Percentiles rank a stretch among this genome's conserved stretches.
Evolutionary conservation across 2,888 invertebrate genomes (phyloP).

Genomic region (Spisula solida): DNA sequence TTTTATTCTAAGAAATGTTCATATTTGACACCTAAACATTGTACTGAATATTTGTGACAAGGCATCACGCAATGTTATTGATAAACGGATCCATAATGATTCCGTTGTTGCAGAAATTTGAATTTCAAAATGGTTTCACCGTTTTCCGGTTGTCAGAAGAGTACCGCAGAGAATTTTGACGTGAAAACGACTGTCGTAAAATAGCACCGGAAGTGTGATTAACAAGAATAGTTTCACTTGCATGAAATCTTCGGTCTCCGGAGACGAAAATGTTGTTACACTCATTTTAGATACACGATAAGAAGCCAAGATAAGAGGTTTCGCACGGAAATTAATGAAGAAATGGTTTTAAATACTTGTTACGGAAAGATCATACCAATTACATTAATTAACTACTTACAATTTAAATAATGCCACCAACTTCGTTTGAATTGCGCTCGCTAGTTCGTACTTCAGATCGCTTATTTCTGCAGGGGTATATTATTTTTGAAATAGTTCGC

Average conservation of each 20-base stretch:
- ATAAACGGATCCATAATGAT: slow-evolving; percentile 62
- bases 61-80: slow-evolving; percentile 61
- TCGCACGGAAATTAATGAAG: slow-evolving; percentile 39
- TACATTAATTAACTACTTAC: slow-evolving; percentile 40
- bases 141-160: slow-evolving; percentile 66
- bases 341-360: slow-evolving; percentile 38
- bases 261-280: slow-evolving; percentile 48
- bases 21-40: slow-evolving; percentile 22
- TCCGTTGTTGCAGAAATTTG: slow-evolving; percentile 60
- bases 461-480: background rate
- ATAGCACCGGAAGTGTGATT: slow-evolving; percentile 55
- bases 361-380: slow-evolving; percentile 22
- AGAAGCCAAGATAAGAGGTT: slow-evolving; percentile 36
- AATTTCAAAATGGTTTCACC: slow-evolving; percentile 63
- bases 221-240: slow-evolving; percentile 62
- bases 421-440: slow-evolving; percentile 9
- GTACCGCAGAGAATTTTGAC: slow-evolving; percentile 69
- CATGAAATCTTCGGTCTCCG: slow-evolving; percentile 44
- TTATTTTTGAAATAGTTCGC: background rate
- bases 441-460: background rate
- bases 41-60: slow-evolving; percentile 44
- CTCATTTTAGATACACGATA: slow-evolving; percentile 45
- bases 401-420: slow-evolving; percentile 19
- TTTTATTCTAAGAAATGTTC: slow-evolving; percentile 25
- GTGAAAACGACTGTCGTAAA: slow-evolving; percentile 69